phyloP scores from a whole-genome alignment of 2,113 vertebrate genomes.

The Mirounga angustirostris region DNA sequence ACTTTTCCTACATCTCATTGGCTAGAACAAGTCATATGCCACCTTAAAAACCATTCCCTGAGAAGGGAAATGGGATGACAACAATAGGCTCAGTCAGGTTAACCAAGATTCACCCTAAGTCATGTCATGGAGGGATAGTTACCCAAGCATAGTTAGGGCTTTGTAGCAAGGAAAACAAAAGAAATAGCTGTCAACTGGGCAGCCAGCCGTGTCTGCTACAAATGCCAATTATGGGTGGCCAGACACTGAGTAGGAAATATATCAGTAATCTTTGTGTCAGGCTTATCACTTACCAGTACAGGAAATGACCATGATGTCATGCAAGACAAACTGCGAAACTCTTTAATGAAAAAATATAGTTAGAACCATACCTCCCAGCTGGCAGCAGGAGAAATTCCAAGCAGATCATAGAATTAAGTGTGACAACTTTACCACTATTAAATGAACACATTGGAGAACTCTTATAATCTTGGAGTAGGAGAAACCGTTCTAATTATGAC shows the following conservation, averaged over 20 bases:
- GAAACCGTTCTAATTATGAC: background rate
- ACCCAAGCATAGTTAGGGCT: background rate
- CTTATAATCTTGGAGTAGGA: constrained; percentile 3
- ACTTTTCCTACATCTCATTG: background rate
- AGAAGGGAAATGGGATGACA: background rate
- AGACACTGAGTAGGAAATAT: background rate
- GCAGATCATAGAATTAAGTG: background rate
- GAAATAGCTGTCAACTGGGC: background rate
- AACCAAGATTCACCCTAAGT: background rate
- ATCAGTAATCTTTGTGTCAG: background rate
- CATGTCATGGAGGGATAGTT: too few species aligned
- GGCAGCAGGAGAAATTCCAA: background rate
- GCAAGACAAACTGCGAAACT: background rate
- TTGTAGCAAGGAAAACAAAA: background rate
- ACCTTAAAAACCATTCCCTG: background rate
- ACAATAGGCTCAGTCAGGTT: background rate
- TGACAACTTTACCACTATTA: background rate
- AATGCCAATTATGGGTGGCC: background rate
- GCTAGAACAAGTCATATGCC: background rate
- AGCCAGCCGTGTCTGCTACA: background rate
- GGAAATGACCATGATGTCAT: background rate
- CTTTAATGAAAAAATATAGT: background rate
- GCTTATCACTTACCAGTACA: background rate
- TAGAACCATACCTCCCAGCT: background rate
- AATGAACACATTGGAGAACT: background rate